Evolutionary conservation across 2,888 invertebrate species (phyloP), one percentile per base, ranked within the genome.

Genomic region (Arctia plantaginis): DNA sequence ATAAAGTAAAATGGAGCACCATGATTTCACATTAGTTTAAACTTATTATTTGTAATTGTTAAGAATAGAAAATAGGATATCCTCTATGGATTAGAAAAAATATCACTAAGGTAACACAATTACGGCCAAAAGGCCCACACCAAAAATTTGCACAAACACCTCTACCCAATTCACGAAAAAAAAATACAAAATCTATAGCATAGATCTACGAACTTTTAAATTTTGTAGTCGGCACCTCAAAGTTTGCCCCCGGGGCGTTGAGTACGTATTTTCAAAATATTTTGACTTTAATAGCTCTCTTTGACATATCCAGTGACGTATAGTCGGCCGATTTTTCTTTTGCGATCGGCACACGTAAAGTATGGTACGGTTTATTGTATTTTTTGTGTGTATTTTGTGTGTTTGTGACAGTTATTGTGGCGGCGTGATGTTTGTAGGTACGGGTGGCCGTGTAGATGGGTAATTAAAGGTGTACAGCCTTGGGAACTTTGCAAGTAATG

Each of bases 241-340:
- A 94, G 85, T 75, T 80, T 82, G 87, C 91, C 92, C 90, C 91
- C 85, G 89, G 91, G 91, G 92, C 88, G 90, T 88, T 87, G 89
- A 89, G 90, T 89, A 90, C 92, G 90, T 90, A 91, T 94, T 95
- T 94, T 93, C 93, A 94, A 95, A 95, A 95, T 94, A 95, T 95
- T 95, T 94, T 95, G 95, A 95, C 95, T 88, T 94, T 95, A 94
- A 95, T 94, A 89, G 93, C 88, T 85, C 88, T 86, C 89, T 92
- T 94, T 94, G 93, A 85, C 84, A 76, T 85, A 90, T 86, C 86
- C 89, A 90, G 90, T 93, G 93, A 93, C 91, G 90, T 92, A 92
- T 92, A 89, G 91, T 88, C 85, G 64, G 72, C 73, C 72, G n/a
- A 69, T 77, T 80, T 84, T 88, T 87, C 90, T 89, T 87, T 86